Evolutionary conservation across 2,888 invertebrate species (phyloP).

Genomic region (Rhamnusium bicolor): DNA sequence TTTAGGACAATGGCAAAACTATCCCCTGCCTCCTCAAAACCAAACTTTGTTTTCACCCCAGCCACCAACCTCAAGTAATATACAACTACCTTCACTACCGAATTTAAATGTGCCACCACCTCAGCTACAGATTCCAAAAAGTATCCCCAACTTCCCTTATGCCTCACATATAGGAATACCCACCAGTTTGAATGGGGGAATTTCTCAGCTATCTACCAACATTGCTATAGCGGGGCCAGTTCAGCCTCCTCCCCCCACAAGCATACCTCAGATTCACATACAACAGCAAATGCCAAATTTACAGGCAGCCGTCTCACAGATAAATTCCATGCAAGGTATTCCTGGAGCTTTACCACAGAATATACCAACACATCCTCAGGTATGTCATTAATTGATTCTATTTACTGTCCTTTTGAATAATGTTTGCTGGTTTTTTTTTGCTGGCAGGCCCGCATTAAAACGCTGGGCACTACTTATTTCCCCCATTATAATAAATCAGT

Average conservation of each 20-base stretch:
- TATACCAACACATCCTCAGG: conserved; percentile 32
- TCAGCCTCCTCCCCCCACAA: neutral
- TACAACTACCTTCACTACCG: conserved; percentile 31
- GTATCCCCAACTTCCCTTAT: conserved; percentile 20
- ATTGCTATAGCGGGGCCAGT: conserved; percentile 9
- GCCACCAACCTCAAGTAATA: conserved; percentile 20
- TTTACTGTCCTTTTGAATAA: neutral
- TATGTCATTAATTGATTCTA: neutral
- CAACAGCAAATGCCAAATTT: conserved; percentile 2
- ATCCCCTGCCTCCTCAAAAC: conserved; percentile 48
- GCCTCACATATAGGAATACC: conserved; percentile 5
- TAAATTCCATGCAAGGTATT: conserved; percentile 12
- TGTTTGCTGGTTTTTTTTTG: no score
- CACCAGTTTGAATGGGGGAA: conserved; percentile 1
- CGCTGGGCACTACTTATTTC: no score
- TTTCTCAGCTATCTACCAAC: conserved; percentile 20
- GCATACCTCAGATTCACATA: conserved; percentile 15
- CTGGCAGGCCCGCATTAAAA: no score
- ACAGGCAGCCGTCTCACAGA: neutral
- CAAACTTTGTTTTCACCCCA: conserved; percentile 36
- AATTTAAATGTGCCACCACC: conserved; percentile 49
- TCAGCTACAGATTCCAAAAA: conserved; percentile 34
- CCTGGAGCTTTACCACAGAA: conserved; percentile 21
- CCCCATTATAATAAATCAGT: no score
- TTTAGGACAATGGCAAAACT: conserved; percentile 57